A percentile compares a stretch with the other conserved stretches of the same genome.
Conservation (phyloP, 2,797 vertebrate genomes). For the Rhinella marina region DNA sequence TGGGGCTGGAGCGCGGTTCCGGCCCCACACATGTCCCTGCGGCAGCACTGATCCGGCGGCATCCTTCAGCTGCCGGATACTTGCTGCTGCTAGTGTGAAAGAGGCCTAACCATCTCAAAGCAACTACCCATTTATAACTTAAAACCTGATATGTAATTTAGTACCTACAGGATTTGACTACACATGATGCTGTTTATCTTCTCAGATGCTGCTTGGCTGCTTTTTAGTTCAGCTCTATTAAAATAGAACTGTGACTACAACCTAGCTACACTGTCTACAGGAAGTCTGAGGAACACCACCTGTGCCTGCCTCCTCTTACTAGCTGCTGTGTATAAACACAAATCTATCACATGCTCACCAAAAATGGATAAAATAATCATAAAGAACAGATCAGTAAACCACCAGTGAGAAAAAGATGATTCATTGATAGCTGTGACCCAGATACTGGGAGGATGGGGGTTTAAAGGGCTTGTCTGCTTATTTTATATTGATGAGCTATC, state of each 20-base stretch:
- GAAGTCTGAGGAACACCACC: not conserved
- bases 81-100: no score
- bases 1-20: no score
- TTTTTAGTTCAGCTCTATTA: not conserved
- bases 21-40: no score
- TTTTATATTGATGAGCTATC: no score
- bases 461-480: no score
- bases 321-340: not conserved
- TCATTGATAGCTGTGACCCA: not conserved
- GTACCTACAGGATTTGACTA: not conserved
- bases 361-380: not conserved
- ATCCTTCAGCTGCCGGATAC: no score
- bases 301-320: not conserved
- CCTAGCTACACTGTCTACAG: not conserved
- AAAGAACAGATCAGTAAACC: not conserved
- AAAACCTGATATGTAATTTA: not conserved
- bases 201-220: not conserved
- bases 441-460: not conserved
- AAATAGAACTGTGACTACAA: not conserved
- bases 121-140: not conserved
- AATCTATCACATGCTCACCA: not conserved
- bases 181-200: not conserved
- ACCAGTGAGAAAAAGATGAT: not conserved
- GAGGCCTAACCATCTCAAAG: not conserved
- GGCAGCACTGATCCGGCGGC: no score